A percentile compares a stretch with the other conserved stretches of the same genome.
Conservation (phyloP, 2,797 vertebrate genomes). For the Dallia pectoralis region DNA sequence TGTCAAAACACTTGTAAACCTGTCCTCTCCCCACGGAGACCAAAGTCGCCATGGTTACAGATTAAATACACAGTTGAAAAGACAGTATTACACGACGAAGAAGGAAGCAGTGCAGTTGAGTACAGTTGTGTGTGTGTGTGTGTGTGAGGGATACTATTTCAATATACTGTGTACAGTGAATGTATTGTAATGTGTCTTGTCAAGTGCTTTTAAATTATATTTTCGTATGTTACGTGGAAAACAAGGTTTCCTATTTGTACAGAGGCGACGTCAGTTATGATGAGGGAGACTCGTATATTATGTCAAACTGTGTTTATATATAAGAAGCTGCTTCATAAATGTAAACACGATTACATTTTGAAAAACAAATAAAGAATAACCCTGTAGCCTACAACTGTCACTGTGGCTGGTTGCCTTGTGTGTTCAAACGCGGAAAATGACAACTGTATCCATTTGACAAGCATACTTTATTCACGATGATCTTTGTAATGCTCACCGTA, state of each 20-base stretch:
- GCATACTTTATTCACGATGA: slow-evolving; percentile 71
- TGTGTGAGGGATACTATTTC: slow-evolving; percentile 83
- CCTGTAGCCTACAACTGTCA: slow-evolving; percentile 17
- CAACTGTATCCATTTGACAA: slow-evolving; percentile 49
- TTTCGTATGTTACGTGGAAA: slow-evolving; percentile 96
- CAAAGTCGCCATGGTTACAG: slow-evolving; percentile 73
- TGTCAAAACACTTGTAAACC: slow-evolving; percentile 81
- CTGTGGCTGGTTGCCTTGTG: neutral
- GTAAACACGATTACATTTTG: slow-evolving; percentile 63
- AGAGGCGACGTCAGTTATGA: slow-evolving; percentile 79
- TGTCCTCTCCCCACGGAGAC: slow-evolving; percentile 79
- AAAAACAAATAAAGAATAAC: slow-evolving; percentile 58
- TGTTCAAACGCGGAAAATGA: neutral
- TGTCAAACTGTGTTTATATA: slow-evolving; percentile 73
- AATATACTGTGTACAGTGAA: slow-evolving; percentile 97
- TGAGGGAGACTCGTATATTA: slow-evolving; percentile 63
- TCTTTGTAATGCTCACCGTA: slow-evolving; percentile 51
- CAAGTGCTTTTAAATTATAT: slow-evolving; percentile 99
- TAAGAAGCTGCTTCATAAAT: slow-evolving; percentile 70
- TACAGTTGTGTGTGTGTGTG: slow-evolving; percentile 40
- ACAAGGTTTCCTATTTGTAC: slow-evolving; percentile 86
- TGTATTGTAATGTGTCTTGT: slow-evolving; percentile 92
- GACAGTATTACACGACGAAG: slow-evolving; percentile 84
- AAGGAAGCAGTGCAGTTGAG: slow-evolving; percentile 47
- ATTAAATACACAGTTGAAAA: slow-evolving; percentile 74